phyloP scores from a whole-genome alignment of 2,113 vertebrate genomes.

The Phrynosoma platyrhinos region DNA sequence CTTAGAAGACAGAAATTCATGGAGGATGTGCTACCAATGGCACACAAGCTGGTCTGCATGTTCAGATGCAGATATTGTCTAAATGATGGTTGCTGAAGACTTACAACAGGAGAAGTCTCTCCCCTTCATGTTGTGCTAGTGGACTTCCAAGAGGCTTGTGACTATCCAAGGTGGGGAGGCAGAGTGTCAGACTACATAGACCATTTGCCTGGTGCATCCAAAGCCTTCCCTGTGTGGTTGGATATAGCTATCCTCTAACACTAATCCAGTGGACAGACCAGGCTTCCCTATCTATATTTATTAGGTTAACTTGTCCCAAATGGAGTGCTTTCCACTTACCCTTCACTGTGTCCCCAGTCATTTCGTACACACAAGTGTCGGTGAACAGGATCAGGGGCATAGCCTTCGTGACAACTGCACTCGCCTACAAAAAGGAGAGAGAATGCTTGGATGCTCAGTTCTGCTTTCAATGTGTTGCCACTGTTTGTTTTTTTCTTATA shows the following conservation, averaged over 20 bases:
- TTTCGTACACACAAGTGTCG: constrained; percentile 93
- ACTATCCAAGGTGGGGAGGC: too few species aligned
- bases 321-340: constrained; percentile 81
- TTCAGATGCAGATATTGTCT: too few species aligned
- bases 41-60: too few species aligned
- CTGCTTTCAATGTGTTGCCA: not conserved
- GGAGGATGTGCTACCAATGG: too few species aligned
- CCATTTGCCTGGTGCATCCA: too few species aligned
- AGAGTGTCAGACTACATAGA: too few species aligned
- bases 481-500: not conserved
- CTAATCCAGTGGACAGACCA: not conserved
- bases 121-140: too few species aligned
- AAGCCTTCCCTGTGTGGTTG: not conserved
- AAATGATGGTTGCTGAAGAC: too few species aligned
- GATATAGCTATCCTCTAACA: not conserved
- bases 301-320: not conserved
- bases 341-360: constrained; percentile 97
- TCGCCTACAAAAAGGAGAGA: constrained; percentile 82
- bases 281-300: too few species aligned
- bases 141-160: too few species aligned
- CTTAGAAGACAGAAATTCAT: too few species aligned
- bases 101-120: too few species aligned
- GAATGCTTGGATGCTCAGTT: not conserved
- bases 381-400: constrained; percentile 89
- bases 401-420: constrained; percentile 97